Conservation (phyloP, 2,888 invertebrate species). For the Papilio gigon region DNA sequence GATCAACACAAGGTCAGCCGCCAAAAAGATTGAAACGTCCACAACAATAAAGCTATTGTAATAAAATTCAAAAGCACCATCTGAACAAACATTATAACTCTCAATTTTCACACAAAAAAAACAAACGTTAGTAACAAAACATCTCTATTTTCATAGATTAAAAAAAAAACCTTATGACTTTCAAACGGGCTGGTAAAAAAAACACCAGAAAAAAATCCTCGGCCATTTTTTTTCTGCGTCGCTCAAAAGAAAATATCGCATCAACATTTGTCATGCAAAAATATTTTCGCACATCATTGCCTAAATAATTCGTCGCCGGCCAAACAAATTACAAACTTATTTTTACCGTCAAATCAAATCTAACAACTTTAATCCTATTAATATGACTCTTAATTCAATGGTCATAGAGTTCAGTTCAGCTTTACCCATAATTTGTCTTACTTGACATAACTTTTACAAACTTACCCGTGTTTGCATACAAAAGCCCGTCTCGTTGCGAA, state of each 20-base stretch:
- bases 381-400: constrained; percentile 7
- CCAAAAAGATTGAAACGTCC: too few relatives aligned
- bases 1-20: too few relatives aligned
- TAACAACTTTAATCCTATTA: constrained; percentile 39
- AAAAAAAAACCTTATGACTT: constrained; percentile 27
- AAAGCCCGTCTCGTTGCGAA: constrained; percentile 53
- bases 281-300: constrained; percentile 61
- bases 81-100: constrained; percentile 1
- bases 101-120: background rate
- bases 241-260: constrained; percentile 34
- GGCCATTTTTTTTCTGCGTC: constrained; percentile 14
- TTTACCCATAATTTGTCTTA: background rate
- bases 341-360: constrained; percentile 40
- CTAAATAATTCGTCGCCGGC: constrained; percentile 54
- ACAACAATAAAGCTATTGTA: background rate
- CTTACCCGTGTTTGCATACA: constrained; percentile 48
- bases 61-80: constrained; percentile 4
- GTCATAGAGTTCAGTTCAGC: background rate
- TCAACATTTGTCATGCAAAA: constrained; percentile 49
- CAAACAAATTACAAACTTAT: constrained; percentile 45
- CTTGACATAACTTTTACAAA: constrained; percentile 21
- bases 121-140: constrained; percentile 13
- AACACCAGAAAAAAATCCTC: constrained; percentile 15
- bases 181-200: constrained; percentile 24
- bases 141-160: constrained; percentile 9